Evolutionary conservation across 2,888 invertebrate species (phyloP), one percentile per base, ranked within the genome.

Genomic region (Linnaemya vulpina): DNA sequence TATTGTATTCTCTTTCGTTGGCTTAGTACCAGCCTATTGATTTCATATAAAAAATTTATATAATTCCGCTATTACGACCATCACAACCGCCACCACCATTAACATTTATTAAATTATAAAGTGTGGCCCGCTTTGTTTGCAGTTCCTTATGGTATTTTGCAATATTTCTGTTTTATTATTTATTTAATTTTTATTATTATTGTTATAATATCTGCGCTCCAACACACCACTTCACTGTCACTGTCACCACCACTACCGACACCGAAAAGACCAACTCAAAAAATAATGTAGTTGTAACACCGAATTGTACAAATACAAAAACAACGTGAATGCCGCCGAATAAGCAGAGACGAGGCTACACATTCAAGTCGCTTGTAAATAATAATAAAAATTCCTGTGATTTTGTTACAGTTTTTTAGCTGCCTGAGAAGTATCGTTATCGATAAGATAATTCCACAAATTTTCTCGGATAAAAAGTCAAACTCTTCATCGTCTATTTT

Each of bases 71-170:
- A 75, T 67, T 68, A 76, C 60, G 51, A 25, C 35, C 46, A 58
- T 13, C 38, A n/a, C 49, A 17, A 62, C 11, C 53, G 30, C 70
- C 51, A 62, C 55, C 62, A 62, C 53, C 62, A 62, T 84, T 73
- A 80, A 68, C 67, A 84, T 43, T 70, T 65, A 62, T 76, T 67
- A 46, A 84, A 84, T 73, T 80, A 77, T 84, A 76, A 60, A 70
- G 38, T 74, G 20, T 74, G 20, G 17, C 53, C 58, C 74, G 77
- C 68, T 10, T 38, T 49, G 60, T 75, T 70, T 11, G n/a, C 13
- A 40, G 38, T 76, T 71, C 51, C 40, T 62, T 62, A 38, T 20
- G 3, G 30, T 17, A 25, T 51, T 68, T 68, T 38, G 25, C 25
- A 15, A 49, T 62, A 70, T 53, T 40, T 65, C 53, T 76, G 65